Conservation (phyloP, 2,797 vertebrate species). For the Lacerta bilineata region DNA sequence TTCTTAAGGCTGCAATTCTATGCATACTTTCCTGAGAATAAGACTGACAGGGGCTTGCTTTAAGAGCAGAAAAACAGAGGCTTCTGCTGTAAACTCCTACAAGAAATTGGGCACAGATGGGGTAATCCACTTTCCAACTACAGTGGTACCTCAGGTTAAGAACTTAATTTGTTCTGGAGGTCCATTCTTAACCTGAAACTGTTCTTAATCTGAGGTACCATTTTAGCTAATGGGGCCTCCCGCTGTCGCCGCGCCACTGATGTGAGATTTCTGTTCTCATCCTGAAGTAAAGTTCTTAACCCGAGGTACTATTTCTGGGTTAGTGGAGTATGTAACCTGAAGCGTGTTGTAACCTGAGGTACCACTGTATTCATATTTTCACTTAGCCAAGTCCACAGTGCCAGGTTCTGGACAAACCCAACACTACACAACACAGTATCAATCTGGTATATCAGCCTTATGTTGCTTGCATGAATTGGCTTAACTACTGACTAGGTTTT, state of each 20-base stretch:
- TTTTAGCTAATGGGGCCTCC: too few species aligned
- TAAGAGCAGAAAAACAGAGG: not conserved
- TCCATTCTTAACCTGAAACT: too few species aligned
- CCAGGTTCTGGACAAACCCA: not conserved
- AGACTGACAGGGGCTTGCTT: not conserved
- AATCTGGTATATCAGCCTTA: not conserved
- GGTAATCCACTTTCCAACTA: not conserved
- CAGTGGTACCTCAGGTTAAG: too few species aligned
- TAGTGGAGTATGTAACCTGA: too few species aligned
- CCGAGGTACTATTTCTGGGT: too few species aligned
- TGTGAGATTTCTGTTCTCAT: too few species aligned
- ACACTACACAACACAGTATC: not conserved
- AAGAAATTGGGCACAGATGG: not conserved
- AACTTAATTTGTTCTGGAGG: too few species aligned
- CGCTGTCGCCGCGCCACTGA: too few species aligned
- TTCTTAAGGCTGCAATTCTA: not conserved
- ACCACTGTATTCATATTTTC: not conserved
- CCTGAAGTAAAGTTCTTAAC: too few species aligned
- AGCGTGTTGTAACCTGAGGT: too few species aligned
- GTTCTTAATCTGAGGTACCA: too few species aligned
- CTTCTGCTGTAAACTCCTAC: not conserved
- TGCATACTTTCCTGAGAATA: not conserved
- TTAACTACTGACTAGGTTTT: not conserved
- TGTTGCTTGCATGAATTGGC: too few species aligned
- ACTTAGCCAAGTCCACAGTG: not conserved